Evolutionary conservation across 2,113 vertebrate species (phyloP).

Genomic region (Eptatretus burgeri): DNA sequence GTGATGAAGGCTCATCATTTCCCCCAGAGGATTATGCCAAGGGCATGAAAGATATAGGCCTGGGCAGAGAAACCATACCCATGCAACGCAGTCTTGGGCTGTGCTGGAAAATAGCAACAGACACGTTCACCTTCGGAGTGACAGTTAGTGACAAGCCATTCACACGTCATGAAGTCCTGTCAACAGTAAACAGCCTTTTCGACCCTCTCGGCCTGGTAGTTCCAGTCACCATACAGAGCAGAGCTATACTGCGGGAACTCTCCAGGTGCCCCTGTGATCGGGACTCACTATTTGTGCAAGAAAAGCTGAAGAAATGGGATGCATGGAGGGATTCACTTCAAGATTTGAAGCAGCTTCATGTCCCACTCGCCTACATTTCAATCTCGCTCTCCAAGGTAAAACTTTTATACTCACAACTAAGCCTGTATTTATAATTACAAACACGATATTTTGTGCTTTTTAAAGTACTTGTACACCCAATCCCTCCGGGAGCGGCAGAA

Average conservation of each 20-base stretch:
- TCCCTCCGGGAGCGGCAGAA: too few species aligned
- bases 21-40: slow-evolving; percentile 6
- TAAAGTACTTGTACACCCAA: too few species aligned
- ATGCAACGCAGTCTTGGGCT: slow-evolving; percentile 10
- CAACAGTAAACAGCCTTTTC: slow-evolving; percentile 9
- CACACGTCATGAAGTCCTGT: slow-evolving; percentile 8
- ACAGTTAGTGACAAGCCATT: background rate
- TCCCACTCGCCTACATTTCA: too few species aligned
- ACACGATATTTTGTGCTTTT: too few species aligned
- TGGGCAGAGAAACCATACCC: background rate
- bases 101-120: slow-evolving; percentile 8
- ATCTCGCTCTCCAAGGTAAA: too few species aligned
- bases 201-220: background rate
- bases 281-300: slow-evolving; percentile 4
- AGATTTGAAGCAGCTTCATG: too few species aligned
- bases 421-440: too few species aligned
- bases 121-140: slow-evolving; percentile 11
- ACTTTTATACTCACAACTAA: too few species aligned
- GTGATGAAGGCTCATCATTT: slow-evolving; percentile 7
- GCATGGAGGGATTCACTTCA: slow-evolving; percentile 4
- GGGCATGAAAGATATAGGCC: slow-evolving; percentile 8
- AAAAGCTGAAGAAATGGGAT: slow-evolving; percentile 7
- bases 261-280: slow-evolving; percentile 6
- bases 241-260: slow-evolving; percentile 8
- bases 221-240: slow-evolving; percentile 5